phyloP scores from a whole-genome alignment of 1,140 invertebrate species.

The Heliconius eleuchia region DNA sequence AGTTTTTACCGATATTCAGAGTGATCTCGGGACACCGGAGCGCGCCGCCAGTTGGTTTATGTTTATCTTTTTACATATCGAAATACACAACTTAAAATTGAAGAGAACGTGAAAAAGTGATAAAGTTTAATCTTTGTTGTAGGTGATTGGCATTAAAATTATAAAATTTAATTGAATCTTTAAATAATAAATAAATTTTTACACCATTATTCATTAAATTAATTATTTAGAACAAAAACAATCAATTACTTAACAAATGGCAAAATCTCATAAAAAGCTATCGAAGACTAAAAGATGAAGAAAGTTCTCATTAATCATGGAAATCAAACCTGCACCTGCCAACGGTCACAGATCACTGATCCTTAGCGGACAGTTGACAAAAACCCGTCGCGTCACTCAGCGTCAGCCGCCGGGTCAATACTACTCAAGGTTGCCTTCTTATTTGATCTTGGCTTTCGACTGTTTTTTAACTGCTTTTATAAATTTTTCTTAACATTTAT shows the following conservation, averaged over 20 bases:
- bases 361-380: conserved; percentile 10
- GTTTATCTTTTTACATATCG: neutral
- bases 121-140: neutral
- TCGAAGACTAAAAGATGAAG: neutral
- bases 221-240: neutral
- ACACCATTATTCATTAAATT: neutral
- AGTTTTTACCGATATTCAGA: neutral
- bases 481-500: neutral
- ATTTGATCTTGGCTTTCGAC: conserved; percentile 13
- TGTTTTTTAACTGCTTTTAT: neutral
- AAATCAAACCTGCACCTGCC: neutral
- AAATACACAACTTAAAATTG: neutral
- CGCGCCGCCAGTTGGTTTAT: neutral
- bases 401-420: conserved; percentile 5
- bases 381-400: conserved; percentile 23
- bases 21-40: neutral
- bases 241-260: neutral
- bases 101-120: neutral
- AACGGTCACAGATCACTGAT: conserved; percentile 21
- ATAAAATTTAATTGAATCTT: too few species aligned
- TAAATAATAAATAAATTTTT: neutral
- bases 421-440: conserved; percentile 23
- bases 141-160: neutral
- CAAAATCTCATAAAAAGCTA: neutral
- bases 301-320: neutral